Evolutionary conservation across 2,113 vertebrate species (phyloP).

Genomic region (Phalacrocorax brasilianus): DNA sequence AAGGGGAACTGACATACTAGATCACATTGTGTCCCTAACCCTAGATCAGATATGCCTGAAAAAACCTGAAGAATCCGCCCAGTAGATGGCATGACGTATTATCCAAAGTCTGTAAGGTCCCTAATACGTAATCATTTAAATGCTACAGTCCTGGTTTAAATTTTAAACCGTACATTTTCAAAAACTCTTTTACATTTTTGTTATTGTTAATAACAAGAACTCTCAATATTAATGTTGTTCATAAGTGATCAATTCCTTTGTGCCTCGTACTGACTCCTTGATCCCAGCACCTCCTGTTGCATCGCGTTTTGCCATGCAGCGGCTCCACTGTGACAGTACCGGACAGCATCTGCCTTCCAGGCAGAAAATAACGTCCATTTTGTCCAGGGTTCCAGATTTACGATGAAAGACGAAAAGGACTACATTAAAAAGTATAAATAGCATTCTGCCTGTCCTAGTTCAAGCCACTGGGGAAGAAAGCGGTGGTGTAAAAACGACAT

Average conservation of each 20-base stretch:
- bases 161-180: background rate
- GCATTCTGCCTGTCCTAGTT: constrained; percentile 59
- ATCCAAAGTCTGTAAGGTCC: background rate
- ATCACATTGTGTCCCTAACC: background rate
- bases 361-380: constrained; percentile 14
- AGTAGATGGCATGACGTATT: background rate
- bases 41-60: background rate
- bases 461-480: constrained; percentile 56
- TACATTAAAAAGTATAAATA: constrained; percentile 57
- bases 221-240: background rate
- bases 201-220: background rate
- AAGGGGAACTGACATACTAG: background rate
- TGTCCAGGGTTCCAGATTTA: constrained; percentile 31
- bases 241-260: background rate
- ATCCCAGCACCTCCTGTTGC: background rate
- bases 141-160: background rate
- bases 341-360: background rate
- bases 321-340: background rate
- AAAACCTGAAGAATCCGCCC: background rate
- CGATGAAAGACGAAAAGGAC: constrained; percentile 49
- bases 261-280: background rate
- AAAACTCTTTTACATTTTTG: background rate
- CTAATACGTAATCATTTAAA: background rate
- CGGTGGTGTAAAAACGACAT: background rate
- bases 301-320: accelerated